Evolutionary conservation across 1,140 invertebrate species (phyloP).

Genomic region (Trichonephila inaurata): DNA sequence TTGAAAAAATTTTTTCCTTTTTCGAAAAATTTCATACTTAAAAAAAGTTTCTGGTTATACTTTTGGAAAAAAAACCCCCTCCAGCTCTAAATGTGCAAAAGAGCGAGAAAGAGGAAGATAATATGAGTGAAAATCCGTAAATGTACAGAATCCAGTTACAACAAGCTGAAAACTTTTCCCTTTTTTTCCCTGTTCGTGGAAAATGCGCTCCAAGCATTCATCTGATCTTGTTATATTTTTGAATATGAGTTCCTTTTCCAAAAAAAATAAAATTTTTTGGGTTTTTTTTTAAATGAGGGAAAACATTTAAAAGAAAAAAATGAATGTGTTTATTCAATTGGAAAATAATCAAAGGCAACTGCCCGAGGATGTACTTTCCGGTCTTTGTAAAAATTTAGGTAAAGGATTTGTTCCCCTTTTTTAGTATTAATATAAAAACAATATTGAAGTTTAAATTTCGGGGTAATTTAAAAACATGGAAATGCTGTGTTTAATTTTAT

Average conservation of each 20-base stretch:
- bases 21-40: background rate
- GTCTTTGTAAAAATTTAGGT: background rate
- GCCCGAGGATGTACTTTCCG: background rate
- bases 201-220: background rate
- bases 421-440: background rate
- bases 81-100: background rate
- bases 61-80: background rate
- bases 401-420: slow-evolving; percentile 20
- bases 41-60: background rate
- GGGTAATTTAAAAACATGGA: no score
- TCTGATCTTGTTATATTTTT: slow-evolving; percentile 27
- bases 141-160: slow-evolving; percentile 55
- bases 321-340: slow-evolving; percentile 28
- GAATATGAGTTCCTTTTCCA: slow-evolving; percentile 18
- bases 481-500: no score
- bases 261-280: slow-evolving; percentile 10
- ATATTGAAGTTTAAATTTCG: background rate
- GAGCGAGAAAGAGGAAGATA: background rate
- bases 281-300: background rate
- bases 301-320: slow-evolving; percentile 10
- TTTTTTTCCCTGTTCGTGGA: slow-evolving; percentile 6
- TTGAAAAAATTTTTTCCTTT: background rate
- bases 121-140: slow-evolving; percentile 31
- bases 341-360: background rate
- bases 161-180: background rate